Conservation (phyloP, 2,797 vertebrate genomes). For the Hoplostethus mediterraneus region DNA sequence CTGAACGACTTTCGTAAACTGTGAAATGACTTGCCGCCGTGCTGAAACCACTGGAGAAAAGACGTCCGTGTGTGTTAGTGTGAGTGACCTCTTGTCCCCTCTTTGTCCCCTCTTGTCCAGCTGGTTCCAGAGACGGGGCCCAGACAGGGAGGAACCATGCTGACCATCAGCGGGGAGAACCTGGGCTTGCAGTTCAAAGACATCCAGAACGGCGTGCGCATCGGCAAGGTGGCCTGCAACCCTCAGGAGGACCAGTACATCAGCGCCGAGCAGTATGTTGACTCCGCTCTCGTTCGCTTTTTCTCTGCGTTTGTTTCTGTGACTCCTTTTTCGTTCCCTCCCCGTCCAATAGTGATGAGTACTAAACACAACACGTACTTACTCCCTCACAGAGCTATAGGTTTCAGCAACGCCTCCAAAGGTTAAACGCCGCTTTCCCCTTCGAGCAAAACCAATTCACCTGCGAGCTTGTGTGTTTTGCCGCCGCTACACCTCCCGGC, state of each 20-base stretch:
- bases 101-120: slow-evolving; percentile 71
- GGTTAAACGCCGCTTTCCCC: slow-evolving; percentile 36
- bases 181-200: slow-evolving; percentile 96
- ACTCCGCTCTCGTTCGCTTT: slow-evolving; percentile 23
- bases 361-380: slow-evolving; percentile 12
- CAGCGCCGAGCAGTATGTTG: slow-evolving; percentile 96
- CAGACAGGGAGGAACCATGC: slow-evolving; percentile 93
- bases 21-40: slow-evolving; percentile 6
- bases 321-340: not conserved
- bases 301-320: slow-evolving; percentile 10
- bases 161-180: slow-evolving; percentile 97
- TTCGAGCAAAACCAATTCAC: slow-evolving; percentile 32
- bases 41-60: slow-evolving; percentile 11
- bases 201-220: slow-evolving; percentile 90
- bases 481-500: not conserved
- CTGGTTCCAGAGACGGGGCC: slow-evolving; percentile 94
- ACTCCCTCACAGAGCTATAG: slow-evolving; percentile 17
- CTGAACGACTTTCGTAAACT: slow-evolving; percentile 42
- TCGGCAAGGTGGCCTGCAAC: slow-evolving; percentile 92
- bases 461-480: slow-evolving; percentile 15
- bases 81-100: slow-evolving; percentile 32
- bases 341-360: slow-evolving; percentile 35
- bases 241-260: slow-evolving; percentile 96
- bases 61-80: slow-evolving; percentile 2
- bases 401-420: slow-evolving; percentile 38